phyloP scores from a whole-genome alignment of 2,797 vertebrate species.

The Danio choprae region DNA sequence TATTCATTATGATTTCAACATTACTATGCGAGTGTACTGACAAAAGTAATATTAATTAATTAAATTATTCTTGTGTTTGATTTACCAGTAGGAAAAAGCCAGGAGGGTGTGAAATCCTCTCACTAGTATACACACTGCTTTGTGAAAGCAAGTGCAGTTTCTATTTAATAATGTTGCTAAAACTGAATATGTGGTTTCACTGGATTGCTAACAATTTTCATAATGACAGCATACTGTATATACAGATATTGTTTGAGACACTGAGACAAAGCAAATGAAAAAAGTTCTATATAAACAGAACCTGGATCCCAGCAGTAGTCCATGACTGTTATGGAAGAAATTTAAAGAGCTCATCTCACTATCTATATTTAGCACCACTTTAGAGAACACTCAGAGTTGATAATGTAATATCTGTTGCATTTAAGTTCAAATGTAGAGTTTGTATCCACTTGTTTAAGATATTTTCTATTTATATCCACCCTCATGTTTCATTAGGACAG shows the following conservation, averaged over 20 bases:
- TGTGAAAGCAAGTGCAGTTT: background rate
- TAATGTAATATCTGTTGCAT: background rate
- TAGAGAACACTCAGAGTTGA: background rate
- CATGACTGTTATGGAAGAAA: background rate
- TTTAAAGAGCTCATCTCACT: background rate
- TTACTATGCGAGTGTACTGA: background rate
- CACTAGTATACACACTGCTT: background rate
- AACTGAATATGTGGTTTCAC: background rate
- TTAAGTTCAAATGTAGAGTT: background rate
- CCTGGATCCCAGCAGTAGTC: background rate
- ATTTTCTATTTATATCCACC: slow-evolving; percentile 34
- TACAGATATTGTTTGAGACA: background rate
- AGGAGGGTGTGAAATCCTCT: background rate
- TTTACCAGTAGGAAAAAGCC: background rate
- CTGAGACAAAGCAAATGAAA: background rate
- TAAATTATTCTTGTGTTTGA: background rate
- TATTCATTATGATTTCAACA: background rate
- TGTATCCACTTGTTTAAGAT: background rate
- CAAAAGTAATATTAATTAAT: background rate
- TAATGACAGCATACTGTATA: background rate
- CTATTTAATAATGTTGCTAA: background rate
- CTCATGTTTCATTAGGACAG: slow-evolving; percentile 80
- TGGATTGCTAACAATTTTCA: background rate
- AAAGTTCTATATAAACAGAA: background rate
- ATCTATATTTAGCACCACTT: background rate